Base-by-base conservation (phyloP, 2,797 vertebrate genomes). In the Prunella strophiata region DNA sequence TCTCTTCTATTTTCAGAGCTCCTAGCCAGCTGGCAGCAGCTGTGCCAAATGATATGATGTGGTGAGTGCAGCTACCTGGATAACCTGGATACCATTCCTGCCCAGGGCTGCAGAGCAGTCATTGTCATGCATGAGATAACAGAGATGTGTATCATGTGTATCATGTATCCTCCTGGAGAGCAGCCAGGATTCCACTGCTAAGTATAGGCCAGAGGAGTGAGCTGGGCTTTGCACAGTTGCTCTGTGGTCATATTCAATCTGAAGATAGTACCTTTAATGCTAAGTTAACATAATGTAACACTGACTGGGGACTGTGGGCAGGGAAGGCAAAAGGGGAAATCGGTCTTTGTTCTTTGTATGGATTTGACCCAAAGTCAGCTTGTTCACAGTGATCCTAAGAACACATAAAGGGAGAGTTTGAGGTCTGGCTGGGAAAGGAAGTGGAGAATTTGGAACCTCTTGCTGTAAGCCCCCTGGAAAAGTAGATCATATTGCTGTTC, bases 111-210 rank as follows among this genome's bases (percentile, higher is more conserved):
- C 88, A 75, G 70, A 72, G 8, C 58, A 50, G 66, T 89, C 51
- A 80, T 96, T 96, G 94, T 95, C 91, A 62, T 94, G 82, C 76
- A 89, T 91, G 91, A 80, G 95, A 96, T 94, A 97, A 93, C 23
- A 0, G 93, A 89, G 73, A 89, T 58, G 62, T 32, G 47, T 91
- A 83, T 95, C 73, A 13, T 75, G 82, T 20, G 54, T 91, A 88
- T 96, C 91, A 5, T 32, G 30, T 97, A 63, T 93, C 85, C 17
- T 19, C 42, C 36, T 94, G 94, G 96, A 96, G 91, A 88, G 25
- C 47, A 71, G 90, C 95, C 93, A 96, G 83, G 86, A 96, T 96
- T 96, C 95, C 91, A 59, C 76, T 93, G 88, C 94, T 96, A 97
- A 96, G 89, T 94, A 96, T 96, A 96, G 94, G 58, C 74, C 62